Percentiles rank a stretch among this genome's conserved stretches.
Evolutionary conservation across 1,140 invertebrate genomes (phyloP).

Genomic region (Palaemon carinicauda): DNA sequence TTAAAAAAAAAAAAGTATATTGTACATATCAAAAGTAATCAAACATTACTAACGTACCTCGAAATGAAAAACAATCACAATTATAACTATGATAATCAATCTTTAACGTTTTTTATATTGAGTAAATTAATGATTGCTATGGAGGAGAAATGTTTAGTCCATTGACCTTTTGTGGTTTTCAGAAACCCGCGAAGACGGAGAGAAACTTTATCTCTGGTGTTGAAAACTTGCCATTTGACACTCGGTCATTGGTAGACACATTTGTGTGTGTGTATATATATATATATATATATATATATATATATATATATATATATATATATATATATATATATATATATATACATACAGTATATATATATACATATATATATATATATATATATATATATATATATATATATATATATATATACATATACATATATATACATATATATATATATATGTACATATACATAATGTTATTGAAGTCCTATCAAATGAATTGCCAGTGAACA

Average conservation of each 20-base stretch:
- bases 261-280: neutral
- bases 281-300: neutral
- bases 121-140: neutral
- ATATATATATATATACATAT: neutral
- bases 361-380: neutral
- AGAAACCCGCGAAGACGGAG: too few species aligned
- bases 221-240: neutral
- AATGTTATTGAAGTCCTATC: too few species aligned
- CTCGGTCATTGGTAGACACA: neutral
- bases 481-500: too few species aligned
- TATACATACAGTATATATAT: neutral
- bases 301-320: neutral
- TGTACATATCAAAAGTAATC: neutral
- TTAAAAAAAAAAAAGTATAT: neutral
- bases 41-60: neutral
- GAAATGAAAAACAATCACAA: neutral
- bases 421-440: neutral
- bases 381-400: neutral
- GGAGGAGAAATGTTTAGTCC: neutral
- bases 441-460: too few species aligned
- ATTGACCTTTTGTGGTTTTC: neutral
- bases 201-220: neutral
- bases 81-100: neutral
- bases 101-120: neutral
- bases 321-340: neutral